phyloP scores from a whole-genome alignment of 2,113 vertebrate genomes.

The Pollimyrus isidori region DNA sequence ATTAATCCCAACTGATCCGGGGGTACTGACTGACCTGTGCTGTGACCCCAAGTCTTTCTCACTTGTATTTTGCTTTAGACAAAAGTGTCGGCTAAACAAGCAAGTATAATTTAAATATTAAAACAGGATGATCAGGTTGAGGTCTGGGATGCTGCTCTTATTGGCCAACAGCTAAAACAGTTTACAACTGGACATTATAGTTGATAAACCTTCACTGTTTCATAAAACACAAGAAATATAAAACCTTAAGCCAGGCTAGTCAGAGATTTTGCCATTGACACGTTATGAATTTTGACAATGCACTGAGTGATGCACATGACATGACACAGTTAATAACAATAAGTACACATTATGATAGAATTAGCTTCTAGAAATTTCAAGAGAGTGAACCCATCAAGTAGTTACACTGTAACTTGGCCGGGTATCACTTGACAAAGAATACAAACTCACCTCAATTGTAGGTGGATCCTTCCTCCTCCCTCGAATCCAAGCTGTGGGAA shows the following conservation, averaged over 20 bases:
- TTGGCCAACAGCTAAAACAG: neutral
- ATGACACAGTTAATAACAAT: neutral
- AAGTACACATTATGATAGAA: neutral
- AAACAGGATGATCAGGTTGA: neutral
- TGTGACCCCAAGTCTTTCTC: neutral
- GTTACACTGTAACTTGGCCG: neutral
- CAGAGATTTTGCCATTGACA: neutral
- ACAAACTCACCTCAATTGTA: slow-evolving; percentile 70
- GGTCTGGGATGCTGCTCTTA: neutral
- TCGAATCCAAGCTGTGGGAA: slow-evolving; percentile 85
- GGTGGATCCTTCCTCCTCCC: slow-evolving; percentile 84
- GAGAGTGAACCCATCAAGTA: neutral
- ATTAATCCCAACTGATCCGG: neutral
- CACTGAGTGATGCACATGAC: neutral
- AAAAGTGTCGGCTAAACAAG: neutral
- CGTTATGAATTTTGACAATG: neutral
- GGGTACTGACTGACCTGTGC: neutral
- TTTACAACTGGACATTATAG: neutral
- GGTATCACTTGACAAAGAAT: neutral
- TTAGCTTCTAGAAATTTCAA: neutral
- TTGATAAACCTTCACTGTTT: neutral
- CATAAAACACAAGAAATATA: neutral
- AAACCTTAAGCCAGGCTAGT: neutral
- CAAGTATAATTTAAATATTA: neutral
- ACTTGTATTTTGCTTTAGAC: neutral